These are phyloP conservation scores for Archocentrus centrarchus DNA, from an alignment of 2,113 vertebrate genomes.

Conservation along the genomic window DNA sequence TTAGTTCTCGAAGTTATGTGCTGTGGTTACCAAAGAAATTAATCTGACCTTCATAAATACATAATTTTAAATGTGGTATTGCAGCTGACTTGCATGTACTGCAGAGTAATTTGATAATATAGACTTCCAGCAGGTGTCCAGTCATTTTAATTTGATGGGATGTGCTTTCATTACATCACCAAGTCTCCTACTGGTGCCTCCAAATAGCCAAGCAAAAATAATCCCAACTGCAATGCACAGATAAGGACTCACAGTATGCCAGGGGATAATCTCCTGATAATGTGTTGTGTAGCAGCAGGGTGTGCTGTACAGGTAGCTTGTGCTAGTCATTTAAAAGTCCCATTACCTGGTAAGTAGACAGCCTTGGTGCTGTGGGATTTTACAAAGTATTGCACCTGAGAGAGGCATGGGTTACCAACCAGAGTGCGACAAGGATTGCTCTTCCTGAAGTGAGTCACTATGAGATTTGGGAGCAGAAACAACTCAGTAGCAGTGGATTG, in stretches of 20 bases:
- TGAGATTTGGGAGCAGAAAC: slow-evolving; percentile 40
- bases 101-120: slow-evolving; percentile 21
- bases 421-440: slow-evolving; percentile 20
- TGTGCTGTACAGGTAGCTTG: slow-evolving; percentile 51
- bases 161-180: slow-evolving; percentile 53
- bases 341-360: slow-evolving; percentile 49
- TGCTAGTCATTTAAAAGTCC: slow-evolving; percentile 57
- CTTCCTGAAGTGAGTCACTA: slow-evolving; percentile 39
- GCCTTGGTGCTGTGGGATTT: slow-evolving; percentile 48
- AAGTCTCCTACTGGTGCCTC: slow-evolving; percentile 28
- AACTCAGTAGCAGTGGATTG: slow-evolving; percentile 38
- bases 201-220: slow-evolving; percentile 56
- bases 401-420: slow-evolving; percentile 56
- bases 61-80: slow-evolving; percentile 16
- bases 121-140: slow-evolving; percentile 25
- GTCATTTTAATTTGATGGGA: slow-evolving; percentile 40
- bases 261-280: slow-evolving; percentile 70
- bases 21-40: slow-evolving; percentile 36
- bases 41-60: slow-evolving; percentile 35
- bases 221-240: slow-evolving; percentile 71
- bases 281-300: slow-evolving; percentile 51
- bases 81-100: slow-evolving; percentile 23
- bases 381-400: slow-evolving; percentile 59
- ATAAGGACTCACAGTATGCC: slow-evolving; percentile 64
- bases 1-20: slow-evolving; percentile 36